phyloP scores from a whole-genome alignment of 2,113 vertebrate genomes.

The Suricata suricatta region DNA sequence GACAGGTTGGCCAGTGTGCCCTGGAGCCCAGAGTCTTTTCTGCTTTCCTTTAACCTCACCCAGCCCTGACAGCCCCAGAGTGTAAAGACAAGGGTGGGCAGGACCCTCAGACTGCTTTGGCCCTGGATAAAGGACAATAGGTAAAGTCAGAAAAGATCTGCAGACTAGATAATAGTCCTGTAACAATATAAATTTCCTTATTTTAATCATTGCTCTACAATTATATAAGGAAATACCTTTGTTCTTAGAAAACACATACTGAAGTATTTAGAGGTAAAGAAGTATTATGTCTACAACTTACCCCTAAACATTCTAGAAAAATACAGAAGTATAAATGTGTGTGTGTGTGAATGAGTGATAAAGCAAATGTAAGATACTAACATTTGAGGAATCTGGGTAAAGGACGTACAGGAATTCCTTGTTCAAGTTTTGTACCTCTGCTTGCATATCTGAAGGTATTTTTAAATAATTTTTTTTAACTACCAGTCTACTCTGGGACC shows the following conservation, averaged over 20 bases:
- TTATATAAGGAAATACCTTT: background rate
- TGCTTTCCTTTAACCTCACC: background rate
- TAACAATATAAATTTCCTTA: background rate
- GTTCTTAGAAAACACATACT: constrained; percentile 35
- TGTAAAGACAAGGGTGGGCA: no score
- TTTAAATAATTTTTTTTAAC: background rate
- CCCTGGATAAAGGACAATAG: background rate
- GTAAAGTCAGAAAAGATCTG: background rate
- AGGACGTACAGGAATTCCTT: background rate
- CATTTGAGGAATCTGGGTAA: background rate
- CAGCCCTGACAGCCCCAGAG: background rate
- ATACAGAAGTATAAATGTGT: background rate
- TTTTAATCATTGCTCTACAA: background rate
- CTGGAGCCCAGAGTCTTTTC: background rate
- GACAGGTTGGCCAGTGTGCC: background rate
- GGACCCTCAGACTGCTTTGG: background rate
- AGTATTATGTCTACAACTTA: background rate
- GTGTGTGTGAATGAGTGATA: background rate
- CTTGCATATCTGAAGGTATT: background rate
- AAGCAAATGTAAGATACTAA: background rate
- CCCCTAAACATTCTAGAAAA: background rate
- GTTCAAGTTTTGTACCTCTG: background rate
- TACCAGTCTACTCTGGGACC: background rate
- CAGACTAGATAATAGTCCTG: background rate
- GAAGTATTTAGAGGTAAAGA: background rate